Evolutionary conservation across 2,113 vertebrate genomes (phyloP), one percentile per base, ranked within the genome.

Genomic region (Pandion haliaetus): DNA sequence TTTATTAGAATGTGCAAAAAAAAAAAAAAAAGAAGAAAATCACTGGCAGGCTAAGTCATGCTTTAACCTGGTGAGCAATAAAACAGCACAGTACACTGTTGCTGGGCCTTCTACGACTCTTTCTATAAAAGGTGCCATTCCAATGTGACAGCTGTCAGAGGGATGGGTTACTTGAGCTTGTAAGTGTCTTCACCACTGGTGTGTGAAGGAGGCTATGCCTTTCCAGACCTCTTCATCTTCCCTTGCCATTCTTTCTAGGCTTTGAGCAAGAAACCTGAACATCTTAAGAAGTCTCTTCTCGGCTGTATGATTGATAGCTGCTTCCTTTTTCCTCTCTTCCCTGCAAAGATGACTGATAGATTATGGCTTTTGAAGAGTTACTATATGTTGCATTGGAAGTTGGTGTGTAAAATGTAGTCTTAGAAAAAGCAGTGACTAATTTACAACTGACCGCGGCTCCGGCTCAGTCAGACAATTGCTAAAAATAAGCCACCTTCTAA

Each of bases 51-150:
- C 25, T 29, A 57, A 21, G n/a, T 61, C 32, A 5, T 76, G 26
- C 40, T 88, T 86, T 87, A 81, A 65, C 29, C 17, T 34, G 21
- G 2, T 24, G 21, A 61, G 28, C 40, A 58, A 6, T 58, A 57
- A 36, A 67, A 13, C 25, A 44, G 24, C 0, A 0, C 14, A 6
- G 14, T 47, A 15, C 0, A 0, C 19, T 74, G 29, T 90, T 4
- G 1, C 28, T 79, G 69, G 38, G 45, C 32, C 42, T 78, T 73
- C 59, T 73, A 3, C 0, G 0, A 26, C n/a, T 3, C 8, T 10
- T 80, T 65, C 38, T 50, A 1, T 71, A 81, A 42, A 62, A 86
- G 55, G 32, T 74, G 47, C 38, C 29, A 6, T 55, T 82, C n/a
- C 54, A 70, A 29, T 32, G 6, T 77, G 58, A 79, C 86, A 85